Percentiles rank a stretch among this genome's conserved stretches.
These are phyloP conservation scores for Mionectes olivaceus DNA, from an alignment of 2,797 vertebrate species.

Conservation along the genomic window DNA sequence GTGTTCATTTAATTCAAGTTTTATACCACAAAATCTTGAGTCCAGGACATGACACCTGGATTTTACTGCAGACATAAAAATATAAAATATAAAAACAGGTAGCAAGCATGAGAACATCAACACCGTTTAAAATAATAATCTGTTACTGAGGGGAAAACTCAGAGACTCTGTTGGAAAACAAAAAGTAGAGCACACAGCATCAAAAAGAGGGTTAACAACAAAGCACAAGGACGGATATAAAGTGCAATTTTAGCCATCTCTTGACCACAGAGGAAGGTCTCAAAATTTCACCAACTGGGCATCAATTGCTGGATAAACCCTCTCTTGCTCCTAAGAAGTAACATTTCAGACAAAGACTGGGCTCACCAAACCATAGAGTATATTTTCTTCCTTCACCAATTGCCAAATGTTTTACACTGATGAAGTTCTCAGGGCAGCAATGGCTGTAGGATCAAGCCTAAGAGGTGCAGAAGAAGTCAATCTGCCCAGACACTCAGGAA, in stretches of 20 bases:
- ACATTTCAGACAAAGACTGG: neutral
- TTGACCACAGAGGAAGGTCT: neutral
- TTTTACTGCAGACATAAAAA: neutral
- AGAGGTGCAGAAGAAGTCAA: neutral
- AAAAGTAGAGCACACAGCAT: neutral
- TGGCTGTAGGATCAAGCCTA: neutral
- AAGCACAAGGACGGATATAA: neutral
- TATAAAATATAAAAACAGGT: too few relatives aligned
- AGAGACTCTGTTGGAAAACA: neutral
- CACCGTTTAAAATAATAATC: neutral
- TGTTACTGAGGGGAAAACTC: neutral
- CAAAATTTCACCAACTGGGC: neutral
- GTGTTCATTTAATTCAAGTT: neutral
- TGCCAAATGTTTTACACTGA: neutral
- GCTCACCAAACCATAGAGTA: rapidly evolving
- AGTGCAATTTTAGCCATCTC: neutral
- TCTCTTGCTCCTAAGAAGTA: neutral
- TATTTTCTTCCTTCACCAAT: neutral
- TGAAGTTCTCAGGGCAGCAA: neutral
- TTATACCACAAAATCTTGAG: neutral
- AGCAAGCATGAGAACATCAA: neutral
- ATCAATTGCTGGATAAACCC: neutral
- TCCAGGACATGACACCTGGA: neutral
- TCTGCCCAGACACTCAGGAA: neutral
- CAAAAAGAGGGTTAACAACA: neutral